Conservation (phyloP, 2,888 invertebrate species). For the Eustalomyia histrio region DNA sequence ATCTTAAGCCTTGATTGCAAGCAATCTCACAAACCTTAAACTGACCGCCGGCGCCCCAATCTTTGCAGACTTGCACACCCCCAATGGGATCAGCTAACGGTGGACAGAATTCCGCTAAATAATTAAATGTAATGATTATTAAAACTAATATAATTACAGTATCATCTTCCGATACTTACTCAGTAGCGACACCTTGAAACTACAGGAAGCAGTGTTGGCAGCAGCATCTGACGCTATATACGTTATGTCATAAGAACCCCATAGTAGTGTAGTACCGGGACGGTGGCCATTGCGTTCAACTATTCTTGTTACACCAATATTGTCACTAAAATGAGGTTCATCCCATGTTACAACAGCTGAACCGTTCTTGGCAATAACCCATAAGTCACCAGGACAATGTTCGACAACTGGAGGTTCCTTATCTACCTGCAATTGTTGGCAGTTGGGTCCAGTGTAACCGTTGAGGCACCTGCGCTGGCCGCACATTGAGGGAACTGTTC, state of each 20-base stretch:
- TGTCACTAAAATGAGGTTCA: conserved; percentile 93
- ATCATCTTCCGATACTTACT: conserved; percentile 82
- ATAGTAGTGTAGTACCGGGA: conserved; percentile 92
- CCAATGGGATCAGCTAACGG: conserved; percentile 93
- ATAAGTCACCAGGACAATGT: conserved; percentile 95
- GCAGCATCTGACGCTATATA: conserved; percentile 96
- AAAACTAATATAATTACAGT: neutral
- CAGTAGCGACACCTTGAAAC: conserved; percentile 93
- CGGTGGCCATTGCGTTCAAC: conserved; percentile 92
- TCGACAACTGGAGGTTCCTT: conserved; percentile 92
- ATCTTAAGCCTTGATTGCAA: conserved; percentile 91
- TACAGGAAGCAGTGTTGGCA: conserved; percentile 94
- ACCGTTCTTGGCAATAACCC: conserved; percentile 95
- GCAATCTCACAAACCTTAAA: conserved; percentile 96
- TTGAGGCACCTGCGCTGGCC: conserved; percentile 93
- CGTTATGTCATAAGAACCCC: conserved; percentile 95
- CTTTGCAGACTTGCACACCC: conserved; percentile 94
- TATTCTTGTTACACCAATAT: conserved; percentile 88
- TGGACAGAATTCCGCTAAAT: conserved; percentile 93
- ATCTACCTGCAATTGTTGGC: conserved; percentile 90
- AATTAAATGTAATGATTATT: neutral
- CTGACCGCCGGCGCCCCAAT: conserved; percentile 97
- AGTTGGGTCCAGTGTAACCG: conserved; percentile 91
- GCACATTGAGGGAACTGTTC: conserved; percentile 94
- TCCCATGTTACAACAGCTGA: conserved; percentile 95